Evolutionary conservation across 2,797 vertebrate species (phyloP), one percentile per base, ranked within the genome.

Genomic region (Hirundo rustica): DNA sequence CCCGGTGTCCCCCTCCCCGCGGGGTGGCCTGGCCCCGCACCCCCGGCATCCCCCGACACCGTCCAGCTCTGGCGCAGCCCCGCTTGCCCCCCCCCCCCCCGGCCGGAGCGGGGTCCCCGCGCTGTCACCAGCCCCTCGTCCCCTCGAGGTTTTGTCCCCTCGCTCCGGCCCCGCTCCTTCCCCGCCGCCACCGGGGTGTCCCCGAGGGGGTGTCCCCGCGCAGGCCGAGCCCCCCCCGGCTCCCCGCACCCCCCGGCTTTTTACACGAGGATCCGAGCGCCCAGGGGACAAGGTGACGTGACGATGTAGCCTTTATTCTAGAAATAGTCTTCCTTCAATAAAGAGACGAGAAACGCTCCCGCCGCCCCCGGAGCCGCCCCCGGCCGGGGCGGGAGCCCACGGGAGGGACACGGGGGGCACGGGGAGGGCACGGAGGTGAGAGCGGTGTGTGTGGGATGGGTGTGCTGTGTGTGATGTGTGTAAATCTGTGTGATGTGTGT

Each of bases 261-360:
- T 97, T 84, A 62, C 67, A 77, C 78, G 97, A 97, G 96, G 94
- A 61, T 44, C 67, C 19, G 71, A 70, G 80, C 45, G n/a, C 82
- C 62, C 84, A n/a, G 74, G 92, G 91, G 93, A 81, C 54, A 15
- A 77, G 92, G 85, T 42, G 68, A 80, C 54, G 32, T 62, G 97
- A 98, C 97, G 89, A 98, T 98, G 98, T 98, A 97, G 98, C 98
- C 97, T 98, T 98, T 97, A 97, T 83, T 98, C 98, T 99, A 99
- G 98, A 98, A 98, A 98, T 99, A 99, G 99, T 99, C 98, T 99
- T 99, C 98, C 98, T 98, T 98, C 98, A 98, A 98, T 97, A 98
- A 98, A 98, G 97, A 98, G 97, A 98, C 98, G 98, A 83, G 98
- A 98, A 98, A 97, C 97, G 97, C 98, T 97, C 96, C 97, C 88